Evolutionary conservation across 2,113 vertebrate genomes (phyloP).

Genomic region (Embiotoca jacksoni): DNA sequence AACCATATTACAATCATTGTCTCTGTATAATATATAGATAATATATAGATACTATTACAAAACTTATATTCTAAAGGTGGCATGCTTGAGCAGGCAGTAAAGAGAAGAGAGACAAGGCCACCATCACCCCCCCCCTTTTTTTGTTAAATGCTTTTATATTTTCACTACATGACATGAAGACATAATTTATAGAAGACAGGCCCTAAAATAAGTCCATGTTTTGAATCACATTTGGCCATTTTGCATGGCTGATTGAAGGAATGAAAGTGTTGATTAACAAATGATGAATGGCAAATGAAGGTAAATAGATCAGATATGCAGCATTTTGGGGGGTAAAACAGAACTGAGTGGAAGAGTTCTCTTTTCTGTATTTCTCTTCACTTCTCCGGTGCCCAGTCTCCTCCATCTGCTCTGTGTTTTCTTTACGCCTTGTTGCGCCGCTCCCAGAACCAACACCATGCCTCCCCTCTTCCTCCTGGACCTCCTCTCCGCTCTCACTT

Average conservation of each 20-base stretch:
- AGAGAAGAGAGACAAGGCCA: slow-evolving; percentile 59
- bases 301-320: slow-evolving; percentile 58
- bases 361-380: slow-evolving; percentile 3
- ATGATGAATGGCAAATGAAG: slow-evolving; percentile 45
- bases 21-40: slow-evolving; percentile 63
- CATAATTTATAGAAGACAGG: slow-evolving; percentile 31
- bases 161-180: slow-evolving; percentile 43
- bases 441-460: slow-evolving; percentile 49
- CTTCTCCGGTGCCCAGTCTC: neutral
- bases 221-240: slow-evolving; percentile 25
- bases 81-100: slow-evolving; percentile 71
- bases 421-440: slow-evolving; percentile 44
- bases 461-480: neutral
- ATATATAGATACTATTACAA: slow-evolving; percentile 65
- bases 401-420: slow-evolving; percentile 14
- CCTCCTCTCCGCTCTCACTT: slow-evolving; percentile 69
- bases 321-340: slow-evolving; percentile 54
- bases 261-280: slow-evolving; percentile 17
- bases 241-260: slow-evolving; percentile 18
- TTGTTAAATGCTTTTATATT: slow-evolving; percentile 49
- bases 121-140: slow-evolving; percentile 5
- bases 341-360: slow-evolving; percentile 56
- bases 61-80: slow-evolving; percentile 63
- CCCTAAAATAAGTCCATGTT: slow-evolving; percentile 19
- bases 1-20: slow-evolving; percentile 70